phyloP scores from a whole-genome alignment of 2,888 invertebrate species.

The Beris morrisii region DNA sequence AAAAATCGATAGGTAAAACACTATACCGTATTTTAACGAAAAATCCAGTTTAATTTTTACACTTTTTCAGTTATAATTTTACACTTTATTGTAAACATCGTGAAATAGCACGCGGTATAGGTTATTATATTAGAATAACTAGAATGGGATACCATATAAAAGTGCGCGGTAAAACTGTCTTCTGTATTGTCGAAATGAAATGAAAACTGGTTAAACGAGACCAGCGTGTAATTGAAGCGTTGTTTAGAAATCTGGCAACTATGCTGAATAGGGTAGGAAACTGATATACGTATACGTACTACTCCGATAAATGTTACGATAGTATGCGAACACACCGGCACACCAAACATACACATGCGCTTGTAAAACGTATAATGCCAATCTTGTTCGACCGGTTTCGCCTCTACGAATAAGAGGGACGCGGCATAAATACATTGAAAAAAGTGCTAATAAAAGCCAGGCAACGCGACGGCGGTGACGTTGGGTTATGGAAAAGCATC shows the following conservation, averaged over 20 bases:
- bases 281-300: background rate
- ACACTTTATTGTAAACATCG: constrained; percentile 40
- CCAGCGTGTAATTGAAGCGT: constrained; percentile 38
- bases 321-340: constrained; percentile 17
- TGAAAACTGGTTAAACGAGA: constrained; percentile 40
- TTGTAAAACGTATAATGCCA: constrained; percentile 1
- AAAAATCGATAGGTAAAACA: constrained; percentile 29
- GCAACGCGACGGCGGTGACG: constrained; percentile 24
- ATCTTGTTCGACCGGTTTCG: constrained; percentile 38
- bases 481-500: background rate
- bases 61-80: constrained; percentile 29
- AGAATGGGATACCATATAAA: constrained; percentile 38
- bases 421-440: constrained; percentile 32
- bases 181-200: constrained; percentile 38
- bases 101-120: constrained; percentile 41
- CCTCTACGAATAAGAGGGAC: constrained; percentile 37
- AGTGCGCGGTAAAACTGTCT: constrained; percentile 42
- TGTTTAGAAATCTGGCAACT: constrained; percentile 56
- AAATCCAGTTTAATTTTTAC: constrained; percentile 21
- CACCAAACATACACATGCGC: constrained; percentile 7
- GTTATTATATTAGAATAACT: constrained; percentile 39
- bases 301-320: background rate
- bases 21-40: constrained; percentile 23
- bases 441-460: constrained; percentile 32
- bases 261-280: constrained; percentile 50